Base-by-base conservation (phyloP, 2,113 vertebrate genomes). In the Halichoeres trimaculatus region DNA sequence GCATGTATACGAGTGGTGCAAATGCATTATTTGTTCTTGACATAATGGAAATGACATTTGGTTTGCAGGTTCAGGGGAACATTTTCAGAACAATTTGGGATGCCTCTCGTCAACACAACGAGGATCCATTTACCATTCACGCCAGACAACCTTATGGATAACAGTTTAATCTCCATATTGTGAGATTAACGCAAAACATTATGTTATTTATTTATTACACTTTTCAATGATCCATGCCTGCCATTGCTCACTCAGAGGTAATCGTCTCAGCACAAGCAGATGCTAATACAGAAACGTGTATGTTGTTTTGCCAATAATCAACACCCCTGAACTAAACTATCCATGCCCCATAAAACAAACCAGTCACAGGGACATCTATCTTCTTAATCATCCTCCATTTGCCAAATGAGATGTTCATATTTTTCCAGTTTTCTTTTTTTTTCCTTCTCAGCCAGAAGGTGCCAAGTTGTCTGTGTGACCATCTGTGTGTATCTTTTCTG, bases 301-400 rank as follows among this genome's bases (percentile, higher is more conserved):
- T 66, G 64, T 73, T 89, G 74, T 85, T 89, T 83, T 88, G 83
- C 76, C 82, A 85, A 77, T 78, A 84, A 86, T 71, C 62, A 69
- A 70, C 69, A 80, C 68, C 73, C 76, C 76, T 85, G 76, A 76
- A 70, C 78, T 65, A 71, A 87, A 85, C 76, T 64, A 56, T 62
- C 69, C 68, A 81, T 75, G 78, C 58, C 54, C 73, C 80, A 86
- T 88, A 85, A 90, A 90, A 84, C 69, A 80, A 90, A 80, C 56
- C 55, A 51, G 66, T 76, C 74, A 85, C 50, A 66, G 57, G 54
- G 62, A 77, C 55, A 74, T 86, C 83, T 75, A 78, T 89, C 60
- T 66, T 61, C 83, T 84, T 86, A 85, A 88, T 85, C 60, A 78
- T 81, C 70, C 59, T 62, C 36, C 19, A 40, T 59, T 66, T 86